These are phyloP conservation scores for Oceanodroma leucorhoa DNA, from an alignment of 2,797 vertebrate species.

Conservation along the genomic window DNA sequence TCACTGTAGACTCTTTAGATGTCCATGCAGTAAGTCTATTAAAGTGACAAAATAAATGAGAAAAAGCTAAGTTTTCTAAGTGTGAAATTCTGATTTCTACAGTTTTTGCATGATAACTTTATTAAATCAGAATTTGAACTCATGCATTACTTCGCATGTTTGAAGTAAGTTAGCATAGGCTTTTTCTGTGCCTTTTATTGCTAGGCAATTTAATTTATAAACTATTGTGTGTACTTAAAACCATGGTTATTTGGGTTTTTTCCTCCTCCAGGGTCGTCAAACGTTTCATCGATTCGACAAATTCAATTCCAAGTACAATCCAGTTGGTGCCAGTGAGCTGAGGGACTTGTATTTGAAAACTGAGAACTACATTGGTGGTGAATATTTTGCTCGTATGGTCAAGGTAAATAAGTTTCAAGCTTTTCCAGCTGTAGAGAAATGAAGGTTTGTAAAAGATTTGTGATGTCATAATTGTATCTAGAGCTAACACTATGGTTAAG, in stretches of 20 bases:
- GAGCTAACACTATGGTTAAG: not conserved
- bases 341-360: constrained; percentile 94
- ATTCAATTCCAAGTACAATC: constrained; percentile 98
- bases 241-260: not conserved
- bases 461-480: not conserved
- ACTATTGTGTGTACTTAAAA: not conserved
- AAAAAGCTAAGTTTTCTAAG: not conserved
- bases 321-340: constrained; percentile 93
- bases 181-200: not conserved
- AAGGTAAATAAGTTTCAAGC: constrained; percentile 79
- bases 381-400: constrained; percentile 95
- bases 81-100: not conserved
- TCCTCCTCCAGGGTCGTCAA: constrained; percentile 85
- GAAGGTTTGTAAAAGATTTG: not conserved
- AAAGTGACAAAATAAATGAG: not conserved
- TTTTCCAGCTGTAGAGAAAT: not conserved
- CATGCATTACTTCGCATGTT: not conserved
- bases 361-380: constrained; percentile 91
- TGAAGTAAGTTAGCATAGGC: not conserved
- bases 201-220: not conserved
- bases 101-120: not conserved
- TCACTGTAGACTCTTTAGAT: constrained; percentile 95
- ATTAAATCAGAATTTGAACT: not conserved
- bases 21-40: constrained; percentile 89
- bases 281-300: constrained; percentile 98